phyloP scores from a whole-genome alignment of 2,113 vertebrate species.

The Stegostoma tigrinum region DNA sequence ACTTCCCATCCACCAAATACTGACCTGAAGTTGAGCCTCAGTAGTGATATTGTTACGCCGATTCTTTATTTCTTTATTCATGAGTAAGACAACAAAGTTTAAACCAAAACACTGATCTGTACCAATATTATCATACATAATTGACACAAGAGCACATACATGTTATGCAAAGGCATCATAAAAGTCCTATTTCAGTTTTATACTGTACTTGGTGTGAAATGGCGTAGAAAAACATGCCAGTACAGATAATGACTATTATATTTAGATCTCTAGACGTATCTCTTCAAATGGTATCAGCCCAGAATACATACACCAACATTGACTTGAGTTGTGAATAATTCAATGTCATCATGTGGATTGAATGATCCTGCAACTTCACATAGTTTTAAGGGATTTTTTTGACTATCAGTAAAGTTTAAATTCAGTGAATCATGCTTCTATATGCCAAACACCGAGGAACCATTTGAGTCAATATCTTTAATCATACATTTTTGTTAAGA shows the following conservation, averaged over 20 bases:
- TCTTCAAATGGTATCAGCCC: not conserved
- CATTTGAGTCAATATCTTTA: not conserved
- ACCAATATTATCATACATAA: not conserved
- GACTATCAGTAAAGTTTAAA: not conserved
- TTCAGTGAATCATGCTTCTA: not conserved
- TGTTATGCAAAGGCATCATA: not conserved
- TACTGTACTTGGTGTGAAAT: not conserved
- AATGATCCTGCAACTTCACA: not conserved
- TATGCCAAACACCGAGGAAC: not conserved
- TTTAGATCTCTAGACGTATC: not conserved
- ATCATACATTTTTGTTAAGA: not conserved
- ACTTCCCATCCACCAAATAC: not conserved
- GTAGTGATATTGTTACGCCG: not conserved
- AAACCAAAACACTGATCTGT: not conserved
- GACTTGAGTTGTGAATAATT: not conserved
- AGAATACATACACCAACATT: not conserved
- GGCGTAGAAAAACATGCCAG: not conserved
- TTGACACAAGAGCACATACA: not conserved
- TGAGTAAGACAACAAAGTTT: not conserved
- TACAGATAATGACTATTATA: not conserved
- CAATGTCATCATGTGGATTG: not conserved
- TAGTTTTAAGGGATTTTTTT: not conserved
- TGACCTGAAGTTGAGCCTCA: not conserved
- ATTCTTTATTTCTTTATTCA: not conserved
- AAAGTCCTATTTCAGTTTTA: not conserved